Percentiles rank a stretch among this genome's conserved stretches.
phyloP scores from a whole-genome alignment of 1,140 invertebrate species.

The Agrypnia vestita region DNA sequence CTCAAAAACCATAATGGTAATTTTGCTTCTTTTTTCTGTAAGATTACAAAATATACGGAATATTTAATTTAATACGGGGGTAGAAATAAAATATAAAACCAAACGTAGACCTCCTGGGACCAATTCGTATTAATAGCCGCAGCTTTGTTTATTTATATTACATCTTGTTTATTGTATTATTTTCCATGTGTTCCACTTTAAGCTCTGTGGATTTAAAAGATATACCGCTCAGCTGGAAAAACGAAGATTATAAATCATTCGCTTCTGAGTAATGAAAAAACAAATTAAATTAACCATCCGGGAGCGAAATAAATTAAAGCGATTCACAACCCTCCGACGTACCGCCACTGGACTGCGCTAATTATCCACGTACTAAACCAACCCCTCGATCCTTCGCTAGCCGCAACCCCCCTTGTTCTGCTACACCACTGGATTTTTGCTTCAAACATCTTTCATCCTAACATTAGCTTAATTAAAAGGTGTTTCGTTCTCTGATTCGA shows the following conservation, averaged over 20 bases:
- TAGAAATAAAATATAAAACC: no score
- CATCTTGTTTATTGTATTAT: neutral
- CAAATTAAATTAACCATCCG: constrained; percentile 41
- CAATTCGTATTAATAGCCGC: no score
- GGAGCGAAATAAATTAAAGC: constrained; percentile 30
- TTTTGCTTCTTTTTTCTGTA: no score
- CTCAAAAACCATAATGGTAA: no score
- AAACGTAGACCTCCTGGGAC: no score
- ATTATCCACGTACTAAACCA: constrained; percentile 39
- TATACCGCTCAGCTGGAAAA: constrained; percentile 1
- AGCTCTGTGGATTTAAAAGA: constrained; percentile 10
- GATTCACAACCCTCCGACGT: constrained; percentile 1
- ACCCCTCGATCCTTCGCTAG: neutral
- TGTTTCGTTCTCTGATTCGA: constrained; percentile 14
- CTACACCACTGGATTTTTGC: constrained; percentile 23
- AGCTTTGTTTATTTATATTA: neutral
- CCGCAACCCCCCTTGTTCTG: neutral
- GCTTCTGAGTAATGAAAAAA: constrained; percentile 45
- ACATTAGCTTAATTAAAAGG: constrained; percentile 40
- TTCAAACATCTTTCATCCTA: constrained; percentile 6
- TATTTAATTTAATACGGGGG: no score
- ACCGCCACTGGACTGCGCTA: constrained; percentile 22
- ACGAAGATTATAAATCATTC: constrained; percentile 38
- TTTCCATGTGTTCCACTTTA: neutral
- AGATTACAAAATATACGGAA: no score